A percentile compares a stretch with the other conserved stretches of the same genome.
phyloP scores from a whole-genome alignment of 2,113 vertebrate species.

The Anseranas semipalmata region DNA sequence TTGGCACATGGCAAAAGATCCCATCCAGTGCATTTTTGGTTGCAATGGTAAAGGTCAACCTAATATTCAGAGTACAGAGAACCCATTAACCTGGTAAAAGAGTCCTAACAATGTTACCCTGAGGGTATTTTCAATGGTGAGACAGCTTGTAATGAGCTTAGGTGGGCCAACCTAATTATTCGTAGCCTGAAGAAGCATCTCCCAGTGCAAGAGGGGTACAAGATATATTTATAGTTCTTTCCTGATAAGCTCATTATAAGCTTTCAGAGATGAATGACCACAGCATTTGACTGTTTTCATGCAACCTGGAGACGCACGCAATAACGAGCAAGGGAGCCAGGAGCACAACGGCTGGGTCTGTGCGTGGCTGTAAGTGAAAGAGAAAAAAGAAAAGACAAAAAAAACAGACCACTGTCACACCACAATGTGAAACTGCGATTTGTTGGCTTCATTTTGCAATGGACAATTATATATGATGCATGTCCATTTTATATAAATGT shows the following conservation, averaged over 20 bases:
- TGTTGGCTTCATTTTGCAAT: background rate
- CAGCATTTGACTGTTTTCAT: slow-evolving; percentile 1
- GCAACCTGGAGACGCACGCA: background rate
- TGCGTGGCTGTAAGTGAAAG: background rate
- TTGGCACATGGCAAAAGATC: background rate
- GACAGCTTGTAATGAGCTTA: slow-evolving; percentile 11
- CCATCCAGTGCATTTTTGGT: background rate
- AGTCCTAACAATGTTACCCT: background rate
- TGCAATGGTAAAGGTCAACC: background rate
- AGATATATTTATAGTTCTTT: slow-evolving; percentile 51
- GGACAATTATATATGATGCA: background rate
- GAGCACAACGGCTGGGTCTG: background rate
- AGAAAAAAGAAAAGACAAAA: accelerated
- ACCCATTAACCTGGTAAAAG: background rate
- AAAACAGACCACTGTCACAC: background rate
- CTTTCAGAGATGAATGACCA: slow-evolving; percentile 56
- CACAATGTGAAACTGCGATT: background rate
- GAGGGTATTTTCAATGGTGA: background rate
- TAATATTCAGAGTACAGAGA: background rate
- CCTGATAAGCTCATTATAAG: slow-evolving; percentile 50
- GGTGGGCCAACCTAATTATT: slow-evolving; percentile 31
- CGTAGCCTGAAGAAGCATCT: slow-evolving; percentile 13
- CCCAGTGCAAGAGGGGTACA: background rate
- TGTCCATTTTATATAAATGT: background rate
- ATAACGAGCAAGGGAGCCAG: background rate